Percentiles rank a stretch among this genome's conserved stretches.
These are phyloP conservation scores for Pangasianodon hypophthalmus DNA, from an alignment of 2,113 vertebrate species.

Conservation along the genomic window DNA sequence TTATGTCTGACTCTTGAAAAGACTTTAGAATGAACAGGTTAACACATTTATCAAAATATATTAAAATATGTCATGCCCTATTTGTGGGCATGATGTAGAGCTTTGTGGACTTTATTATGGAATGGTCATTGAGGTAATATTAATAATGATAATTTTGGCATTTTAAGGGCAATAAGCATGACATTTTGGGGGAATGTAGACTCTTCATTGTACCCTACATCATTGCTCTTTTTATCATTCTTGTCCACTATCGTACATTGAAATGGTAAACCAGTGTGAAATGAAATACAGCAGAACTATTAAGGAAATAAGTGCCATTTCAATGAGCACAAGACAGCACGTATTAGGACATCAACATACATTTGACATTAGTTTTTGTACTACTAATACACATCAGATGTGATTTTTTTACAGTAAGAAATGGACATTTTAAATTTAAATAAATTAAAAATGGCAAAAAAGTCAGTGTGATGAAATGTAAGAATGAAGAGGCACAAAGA, in stretches of 20 bases:
- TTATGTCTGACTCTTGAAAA: neutral
- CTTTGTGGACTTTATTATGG: neutral
- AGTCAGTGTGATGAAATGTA: neutral
- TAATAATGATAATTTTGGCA: neutral
- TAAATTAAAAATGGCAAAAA: neutral
- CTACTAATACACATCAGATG: neutral
- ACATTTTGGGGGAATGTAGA: neutral
- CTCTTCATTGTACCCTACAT: neutral
- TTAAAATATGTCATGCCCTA: neutral
- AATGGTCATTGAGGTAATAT: neutral
- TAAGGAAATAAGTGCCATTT: slow-evolving; percentile 34
- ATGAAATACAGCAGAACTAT: slow-evolving; percentile 48
- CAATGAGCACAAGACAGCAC: neutral
- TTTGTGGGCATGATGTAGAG: neutral
- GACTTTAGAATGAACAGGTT: neutral
- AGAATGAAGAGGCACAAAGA: neutral
- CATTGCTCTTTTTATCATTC: neutral
- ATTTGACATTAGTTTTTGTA: slow-evolving; percentile 5
- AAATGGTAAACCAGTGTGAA: slow-evolving; percentile 55
- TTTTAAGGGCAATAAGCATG: neutral
- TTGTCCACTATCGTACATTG: neutral
- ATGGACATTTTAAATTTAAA: neutral
- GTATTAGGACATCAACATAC: neutral
- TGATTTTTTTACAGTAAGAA: neutral
- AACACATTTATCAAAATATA: neutral